Evolutionary conservation across 64 coral and sea anemone genomes (phyloP).

Genomic region (Cladopsammia gracilis): DNA sequence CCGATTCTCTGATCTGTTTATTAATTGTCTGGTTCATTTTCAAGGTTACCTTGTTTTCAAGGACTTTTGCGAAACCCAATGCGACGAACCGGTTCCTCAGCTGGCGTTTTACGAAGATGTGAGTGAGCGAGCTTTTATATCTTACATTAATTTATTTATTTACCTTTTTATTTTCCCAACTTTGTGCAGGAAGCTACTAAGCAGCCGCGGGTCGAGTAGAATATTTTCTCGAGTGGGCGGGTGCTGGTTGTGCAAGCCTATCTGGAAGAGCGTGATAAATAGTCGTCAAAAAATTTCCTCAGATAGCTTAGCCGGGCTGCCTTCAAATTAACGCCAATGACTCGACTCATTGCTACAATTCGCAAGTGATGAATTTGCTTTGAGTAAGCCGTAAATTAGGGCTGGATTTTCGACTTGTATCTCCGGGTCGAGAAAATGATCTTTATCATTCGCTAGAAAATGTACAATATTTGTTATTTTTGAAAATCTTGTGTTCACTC

Average conservation of each 20-base stretch:
- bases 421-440: not conserved
- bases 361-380: not conserved
- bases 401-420: not conserved
- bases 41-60: conserved; percentile 98
- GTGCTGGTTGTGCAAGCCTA: conserved; percentile 17
- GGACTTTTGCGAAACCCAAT: conserved; percentile 96
- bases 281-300: conserved; percentile 29
- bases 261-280: not conserved
- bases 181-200: conserved; percentile 28
- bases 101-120: conserved; percentile 98
- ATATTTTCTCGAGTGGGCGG: conserved; percentile 43
- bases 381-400: not conserved
- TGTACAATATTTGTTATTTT: conserved; percentile 18
- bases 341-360: conserved; percentile 27
- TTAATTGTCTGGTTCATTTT: conserved; percentile 30
- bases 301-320: conserved; percentile 7
- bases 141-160: conserved; percentile 63
- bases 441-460: conserved; percentile 2
- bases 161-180: conserved; percentile 31
- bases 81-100: conserved; percentile 98
- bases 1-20: not conserved
- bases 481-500: not conserved
- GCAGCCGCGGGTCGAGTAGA: not conserved
- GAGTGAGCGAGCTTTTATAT: conserved; percentile 65
- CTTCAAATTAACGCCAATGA: conserved; percentile 27